Percentiles rank a stretch among this genome's conserved stretches.
Evolutionary conservation across 2,113 vertebrate species (phyloP).

Genomic region (Nycticebus coucang): DNA sequence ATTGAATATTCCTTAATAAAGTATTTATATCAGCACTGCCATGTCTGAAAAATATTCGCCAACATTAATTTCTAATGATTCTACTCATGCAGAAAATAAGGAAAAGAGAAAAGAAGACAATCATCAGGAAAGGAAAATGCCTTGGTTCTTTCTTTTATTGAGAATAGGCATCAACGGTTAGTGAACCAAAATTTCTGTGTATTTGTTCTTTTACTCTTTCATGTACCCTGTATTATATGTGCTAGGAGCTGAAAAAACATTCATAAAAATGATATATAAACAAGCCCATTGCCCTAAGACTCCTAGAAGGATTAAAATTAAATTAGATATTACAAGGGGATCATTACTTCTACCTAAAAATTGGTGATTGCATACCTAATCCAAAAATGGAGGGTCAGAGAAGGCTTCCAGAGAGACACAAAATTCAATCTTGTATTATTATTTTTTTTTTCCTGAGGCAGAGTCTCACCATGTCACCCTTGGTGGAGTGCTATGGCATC

Average conservation of each 20-base stretch:
- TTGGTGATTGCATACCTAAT: neutral
- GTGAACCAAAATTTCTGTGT: neutral
- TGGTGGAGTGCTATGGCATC: too few species aligned
- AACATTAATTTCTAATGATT: neutral
- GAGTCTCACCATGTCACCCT: too few species aligned
- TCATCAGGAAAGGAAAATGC: neutral
- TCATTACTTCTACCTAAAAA: neutral
- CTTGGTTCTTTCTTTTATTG: neutral
- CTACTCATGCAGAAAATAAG: neutral
- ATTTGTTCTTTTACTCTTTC: neutral
- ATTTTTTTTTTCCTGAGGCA: too few species aligned
- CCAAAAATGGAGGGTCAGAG: neutral
- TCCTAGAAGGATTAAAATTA: neutral
- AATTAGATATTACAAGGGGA: neutral
- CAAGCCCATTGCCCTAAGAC: neutral
- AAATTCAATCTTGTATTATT: neutral
- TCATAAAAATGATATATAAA: constrained; percentile 2
- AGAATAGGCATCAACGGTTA: neutral
- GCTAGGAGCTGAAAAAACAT: neutral
- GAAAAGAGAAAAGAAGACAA: neutral
- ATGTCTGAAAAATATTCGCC: neutral
- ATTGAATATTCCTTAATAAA: constrained; percentile 20
- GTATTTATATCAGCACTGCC: neutral
- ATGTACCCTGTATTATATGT: neutral
- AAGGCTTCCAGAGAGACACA: neutral